phyloP scores from a whole-genome alignment of 2,888 invertebrate species.

The Julus scanicus region DNA sequence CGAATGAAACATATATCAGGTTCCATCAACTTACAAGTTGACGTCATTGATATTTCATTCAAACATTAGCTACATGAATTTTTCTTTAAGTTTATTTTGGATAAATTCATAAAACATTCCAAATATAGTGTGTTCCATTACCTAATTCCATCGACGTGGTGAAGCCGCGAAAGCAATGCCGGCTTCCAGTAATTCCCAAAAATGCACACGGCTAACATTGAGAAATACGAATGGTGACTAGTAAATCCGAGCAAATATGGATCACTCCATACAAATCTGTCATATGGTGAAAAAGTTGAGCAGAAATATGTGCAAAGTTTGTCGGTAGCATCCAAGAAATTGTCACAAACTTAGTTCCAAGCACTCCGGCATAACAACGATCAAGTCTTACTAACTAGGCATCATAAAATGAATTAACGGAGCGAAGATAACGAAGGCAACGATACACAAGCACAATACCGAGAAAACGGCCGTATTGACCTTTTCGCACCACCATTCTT shows the following conservation, averaged over 20 bases:
- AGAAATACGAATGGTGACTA: too few species aligned
- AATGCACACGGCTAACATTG: neutral
- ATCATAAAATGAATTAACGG: constrained; percentile 55
- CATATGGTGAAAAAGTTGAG: neutral
- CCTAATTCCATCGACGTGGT: neutral
- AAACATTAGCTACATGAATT: too few species aligned
- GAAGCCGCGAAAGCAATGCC: neutral
- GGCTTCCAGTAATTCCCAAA: neutral
- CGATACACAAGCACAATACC: constrained; percentile 51
- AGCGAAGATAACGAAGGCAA: constrained; percentile 54
- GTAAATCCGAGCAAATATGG: constrained; percentile 2
- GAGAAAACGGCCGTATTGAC: constrained; percentile 55
- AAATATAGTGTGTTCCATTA: neutral
- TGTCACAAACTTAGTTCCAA: neutral
- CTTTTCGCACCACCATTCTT: constrained; percentile 55
- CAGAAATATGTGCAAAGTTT: neutral
- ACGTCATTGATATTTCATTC: too few species aligned
- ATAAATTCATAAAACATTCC: too few species aligned
- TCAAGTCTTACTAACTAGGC: neutral
- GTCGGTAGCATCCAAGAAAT: neutral
- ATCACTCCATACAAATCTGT: neutral
- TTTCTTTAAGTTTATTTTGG: too few species aligned
- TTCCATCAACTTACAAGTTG: too few species aligned
- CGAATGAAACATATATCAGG: too few species aligned
- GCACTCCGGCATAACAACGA: neutral